These are phyloP conservation scores for Sphaerophoria rueppellii DNA, from an alignment of 2,888 invertebrate species.

Conservation along the genomic window DNA sequence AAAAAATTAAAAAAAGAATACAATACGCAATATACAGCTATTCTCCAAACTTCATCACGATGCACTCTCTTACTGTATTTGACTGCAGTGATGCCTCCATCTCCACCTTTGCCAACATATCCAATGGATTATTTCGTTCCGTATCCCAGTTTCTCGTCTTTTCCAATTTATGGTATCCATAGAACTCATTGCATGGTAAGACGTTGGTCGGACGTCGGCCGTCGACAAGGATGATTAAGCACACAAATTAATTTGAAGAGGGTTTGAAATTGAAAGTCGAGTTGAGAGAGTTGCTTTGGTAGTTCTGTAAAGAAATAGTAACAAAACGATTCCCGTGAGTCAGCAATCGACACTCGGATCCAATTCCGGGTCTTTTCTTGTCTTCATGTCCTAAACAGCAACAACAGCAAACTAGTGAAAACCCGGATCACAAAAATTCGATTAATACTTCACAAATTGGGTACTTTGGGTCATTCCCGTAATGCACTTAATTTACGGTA, in stretches of 20 bases:
- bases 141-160: background rate
- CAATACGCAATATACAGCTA: constrained; percentile 48
- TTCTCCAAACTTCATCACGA: constrained; percentile 49
- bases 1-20: background rate
- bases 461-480: background rate
- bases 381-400: constrained; percentile 1
- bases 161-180: too few species aligned
- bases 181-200: too few species aligned
- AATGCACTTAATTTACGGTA: too few species aligned
- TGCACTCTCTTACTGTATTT: constrained; percentile 35
- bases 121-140: too few species aligned
- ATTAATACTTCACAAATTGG: constrained; percentile 21
- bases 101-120: background rate
- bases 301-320: constrained; percentile 56
- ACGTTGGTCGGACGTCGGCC: background rate
- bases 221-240: constrained; percentile 41
- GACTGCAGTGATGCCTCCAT: constrained; percentile 43
- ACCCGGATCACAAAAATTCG: constrained; percentile 25
- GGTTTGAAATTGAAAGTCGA: background rate
- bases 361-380: constrained; percentile 15
- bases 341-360: background rate
- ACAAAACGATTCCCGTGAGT: constrained; percentile 46
- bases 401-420: background rate
- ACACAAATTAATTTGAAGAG: constrained; percentile 61
- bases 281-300: constrained; percentile 26